These are phyloP conservation scores for Gastrophryne carolinensis DNA, from an alignment of 2,797 vertebrate species.

Conservation along the genomic window DNA sequence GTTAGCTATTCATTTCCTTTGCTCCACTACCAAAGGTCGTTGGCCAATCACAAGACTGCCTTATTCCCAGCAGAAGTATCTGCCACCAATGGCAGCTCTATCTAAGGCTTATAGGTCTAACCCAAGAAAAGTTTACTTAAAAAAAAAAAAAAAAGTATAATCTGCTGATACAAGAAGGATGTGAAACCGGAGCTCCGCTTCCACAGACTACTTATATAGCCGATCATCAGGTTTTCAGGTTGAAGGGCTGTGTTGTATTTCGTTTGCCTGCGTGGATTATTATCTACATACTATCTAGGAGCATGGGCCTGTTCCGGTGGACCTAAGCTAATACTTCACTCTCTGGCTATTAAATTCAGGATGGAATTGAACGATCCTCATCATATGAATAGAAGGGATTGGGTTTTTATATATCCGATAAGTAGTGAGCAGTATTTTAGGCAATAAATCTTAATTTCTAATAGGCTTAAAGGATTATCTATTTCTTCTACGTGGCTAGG, in stretches of 20 bases:
- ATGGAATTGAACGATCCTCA: not conserved
- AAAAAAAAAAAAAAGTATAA: too few species aligned
- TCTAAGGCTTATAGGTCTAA: too few species aligned
- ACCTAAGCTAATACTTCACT: conserved; percentile 1
- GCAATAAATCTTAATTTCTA: conserved; percentile 34
- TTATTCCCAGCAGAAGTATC: too few species aligned
- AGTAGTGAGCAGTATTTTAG: conserved; percentile 28
- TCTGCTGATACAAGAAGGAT: not conserved
- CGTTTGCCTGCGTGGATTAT: conserved; percentile 10
- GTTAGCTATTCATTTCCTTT: too few species aligned
- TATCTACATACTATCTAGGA: conserved; percentile 17
- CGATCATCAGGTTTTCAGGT: conserved; percentile 1
- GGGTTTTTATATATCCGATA: conserved; percentile 21
- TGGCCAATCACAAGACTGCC: too few species aligned
- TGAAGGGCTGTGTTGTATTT: conserved; percentile 31
- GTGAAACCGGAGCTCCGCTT: conserved; percentile 13
- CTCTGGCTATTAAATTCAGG: not conserved
- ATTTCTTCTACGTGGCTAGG: conserved; percentile 8
- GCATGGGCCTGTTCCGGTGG: not conserved
- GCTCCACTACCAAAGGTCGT: too few species aligned
- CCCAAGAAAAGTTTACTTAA: too few species aligned
- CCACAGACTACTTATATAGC: not conserved
- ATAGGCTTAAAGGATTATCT: conserved; percentile 44
- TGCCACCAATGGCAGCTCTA: too few species aligned
- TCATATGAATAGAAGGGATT: conserved; percentile 15